Conservation (phyloP, 2,113 vertebrate genomes). For the Varanus salvator region DNA sequence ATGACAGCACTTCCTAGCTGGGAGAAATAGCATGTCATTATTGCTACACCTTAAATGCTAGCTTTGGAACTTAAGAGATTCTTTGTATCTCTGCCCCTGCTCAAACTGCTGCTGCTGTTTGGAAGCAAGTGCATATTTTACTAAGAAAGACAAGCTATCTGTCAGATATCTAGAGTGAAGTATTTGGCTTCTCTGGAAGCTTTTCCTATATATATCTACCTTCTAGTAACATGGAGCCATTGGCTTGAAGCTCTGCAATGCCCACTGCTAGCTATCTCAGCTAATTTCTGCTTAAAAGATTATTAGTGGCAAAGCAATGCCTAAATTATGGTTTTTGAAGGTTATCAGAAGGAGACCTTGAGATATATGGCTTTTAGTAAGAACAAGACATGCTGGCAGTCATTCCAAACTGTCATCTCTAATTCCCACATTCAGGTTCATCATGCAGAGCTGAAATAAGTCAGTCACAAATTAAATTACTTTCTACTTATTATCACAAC, state of each 20-base stretch:
- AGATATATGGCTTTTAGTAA: constrained; percentile 18
- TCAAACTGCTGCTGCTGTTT: constrained; percentile 6
- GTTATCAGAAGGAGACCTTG: constrained; percentile 33
- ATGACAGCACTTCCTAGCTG: constrained; percentile 30
- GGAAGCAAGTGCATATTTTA: constrained; percentile 27
- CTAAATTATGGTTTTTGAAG: constrained; percentile 18
- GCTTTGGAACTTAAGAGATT: constrained; percentile 38
- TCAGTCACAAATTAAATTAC: constrained; percentile 24
- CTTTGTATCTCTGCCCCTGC: constrained; percentile 5
- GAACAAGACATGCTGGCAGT: constrained; percentile 30
- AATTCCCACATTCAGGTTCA: constrained; percentile 24
- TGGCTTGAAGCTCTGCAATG: constrained; percentile 4
- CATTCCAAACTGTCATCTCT: constrained; percentile 25
- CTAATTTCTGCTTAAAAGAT: constrained; percentile 33
- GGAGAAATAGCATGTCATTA: constrained; percentile 33
- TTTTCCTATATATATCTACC: constrained; percentile 23
- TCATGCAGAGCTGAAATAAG: constrained; percentile 24
- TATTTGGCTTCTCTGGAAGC: constrained; percentile 46
- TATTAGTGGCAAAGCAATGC: constrained; percentile 35
- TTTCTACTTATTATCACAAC: constrained; percentile 33
- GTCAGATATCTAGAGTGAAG: constrained; percentile 28
- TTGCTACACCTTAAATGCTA: constrained; percentile 26
- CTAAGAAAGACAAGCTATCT: constrained; percentile 34
- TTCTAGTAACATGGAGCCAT: not conserved
- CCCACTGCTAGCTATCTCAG: constrained; percentile 1